Conservation (phyloP, 2,113 vertebrate species). For the Empidonax traillii region DNA sequence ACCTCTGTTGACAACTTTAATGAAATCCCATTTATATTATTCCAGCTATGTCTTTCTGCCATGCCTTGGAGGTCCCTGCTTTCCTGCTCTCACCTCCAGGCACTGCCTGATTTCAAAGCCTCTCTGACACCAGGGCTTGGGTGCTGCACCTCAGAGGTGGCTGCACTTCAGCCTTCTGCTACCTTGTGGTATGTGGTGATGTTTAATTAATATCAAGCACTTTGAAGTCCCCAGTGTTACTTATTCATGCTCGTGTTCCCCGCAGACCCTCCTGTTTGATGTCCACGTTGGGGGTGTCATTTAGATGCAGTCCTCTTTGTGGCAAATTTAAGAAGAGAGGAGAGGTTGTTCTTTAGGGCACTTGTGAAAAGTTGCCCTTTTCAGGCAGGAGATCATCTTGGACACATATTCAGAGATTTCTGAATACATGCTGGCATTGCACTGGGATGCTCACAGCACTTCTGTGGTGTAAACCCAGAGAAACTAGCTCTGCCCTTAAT, state of each 20-base stretch:
- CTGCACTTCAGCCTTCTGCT: neutral
- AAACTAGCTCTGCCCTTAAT: neutral
- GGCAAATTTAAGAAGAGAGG: neutral
- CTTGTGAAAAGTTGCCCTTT: neutral
- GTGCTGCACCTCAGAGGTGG: neutral
- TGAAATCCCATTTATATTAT: neutral
- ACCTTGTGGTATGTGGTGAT: conserved; percentile 6
- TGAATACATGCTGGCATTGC: neutral
- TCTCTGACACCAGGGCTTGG: rapidly evolving
- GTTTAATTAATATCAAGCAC: conserved; percentile 52
- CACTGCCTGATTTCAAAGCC: neutral
- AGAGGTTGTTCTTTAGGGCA: neutral
- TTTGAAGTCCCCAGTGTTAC: conserved; percentile 37
- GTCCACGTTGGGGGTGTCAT: neutral
- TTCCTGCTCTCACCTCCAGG: neutral
- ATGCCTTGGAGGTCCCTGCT: neutral
- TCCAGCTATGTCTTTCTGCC: neutral
- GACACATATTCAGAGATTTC: neutral
- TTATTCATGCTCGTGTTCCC: conserved; percentile 54
- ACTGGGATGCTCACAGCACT: neutral
- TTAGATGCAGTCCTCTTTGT: neutral
- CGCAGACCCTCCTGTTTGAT: conserved; percentile 28
- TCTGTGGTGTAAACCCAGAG: neutral
- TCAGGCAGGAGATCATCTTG: neutral
- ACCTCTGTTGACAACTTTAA: neutral